Evolutionary conservation across 1,140 invertebrate genomes (phyloP), one percentile per base, ranked within the genome.

Genomic region (Drosophila seguyi): DNA sequence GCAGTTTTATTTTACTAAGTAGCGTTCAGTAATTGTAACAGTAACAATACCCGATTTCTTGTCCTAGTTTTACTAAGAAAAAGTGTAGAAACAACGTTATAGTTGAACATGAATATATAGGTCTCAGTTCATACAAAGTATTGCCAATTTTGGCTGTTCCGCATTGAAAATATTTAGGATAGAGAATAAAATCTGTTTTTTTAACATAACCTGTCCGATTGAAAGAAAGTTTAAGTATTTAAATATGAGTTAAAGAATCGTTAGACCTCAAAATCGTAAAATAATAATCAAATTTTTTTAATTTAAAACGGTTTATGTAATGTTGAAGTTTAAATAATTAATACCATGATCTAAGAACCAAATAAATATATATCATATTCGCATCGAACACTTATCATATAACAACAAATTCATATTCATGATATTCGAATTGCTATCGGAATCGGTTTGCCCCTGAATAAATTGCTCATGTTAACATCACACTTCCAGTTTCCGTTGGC

Each of bases 391-490:
- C 13, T 22, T 53, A 53, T 53, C 31, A 53, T 52, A 36, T 53
- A 18, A 22, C 16, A 16, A 10, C 31, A 10, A 53, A 53, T 53
- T 53, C 50, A n/a, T n/a, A 53, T 53, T 53, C 50, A 53, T 53
- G 31, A 25, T 38, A 25, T 38, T 55, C 14, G 0, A 25, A 38
- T 20, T 55, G 52, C n/a, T 55, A 55, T 55, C 52, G 14, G 14
- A 11, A 38, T 6, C 2, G 52, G 4, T 53, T 55, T 6, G 14
- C 34, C 31, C 18, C 16, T 55, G 34, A 55, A 55, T 55, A 38
- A 55, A 55, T 55, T 55, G 34, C 14, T 25, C 34, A 11, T 55
- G 52, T 55, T 55, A 55, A 55, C 52, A 55, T 55, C 52, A 39
- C 31, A 59, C 53, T 38, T 13, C 14, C 53, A 55, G 52, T 55